Evolutionary conservation across 2,888 invertebrate genomes (phyloP), one percentile per base, ranked within the genome.

Genomic region (Polyommatus icarus): DNA sequence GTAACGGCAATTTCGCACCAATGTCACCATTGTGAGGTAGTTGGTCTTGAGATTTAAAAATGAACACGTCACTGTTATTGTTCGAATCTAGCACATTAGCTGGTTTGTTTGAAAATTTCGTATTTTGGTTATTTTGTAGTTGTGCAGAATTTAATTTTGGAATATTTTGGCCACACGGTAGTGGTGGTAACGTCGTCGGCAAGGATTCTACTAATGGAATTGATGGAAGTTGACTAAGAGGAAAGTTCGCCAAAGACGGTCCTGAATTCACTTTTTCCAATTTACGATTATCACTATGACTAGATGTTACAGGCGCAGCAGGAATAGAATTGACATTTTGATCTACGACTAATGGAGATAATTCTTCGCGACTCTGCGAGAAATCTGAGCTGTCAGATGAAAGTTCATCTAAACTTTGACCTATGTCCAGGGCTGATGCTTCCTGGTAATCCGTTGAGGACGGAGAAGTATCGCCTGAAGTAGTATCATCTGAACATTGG

Each of bases 361-460:
- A 79, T 20, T 93, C 93, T 83, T 93, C 93, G 86, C 91, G 89
- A 83, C 93, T 94, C 86, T 93, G 93, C 46, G 94, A 93, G 84
- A 90, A 92, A 83, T 93, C 92, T 3, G 89, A 88, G 83, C 91
- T 91, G 84, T 92, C 93, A 87, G 88, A 87, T 75, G 94, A 93
- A 29, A 90, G 84, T 83, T 94, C 93, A 78, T 92, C 93, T 76
- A 90, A 87, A 82, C 91, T 92, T 83, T 90, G 91, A 73, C 89
- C 89, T 82, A 91, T 82, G 82, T 93, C 93, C 75, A 93, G 87
- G 3, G 94, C 93, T 15, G 94, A 94, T 8, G 94, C 94, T 84
- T 94, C 94, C 75, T 93, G 94, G 81, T 94, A 94, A 83, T 94
- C 94, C 1, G 93, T 93, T 61, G 94, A 94, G 83, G 94, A 92